Conservation (phyloP, 2,888 invertebrate genomes). For the Anagyrus pseudococci region DNA sequence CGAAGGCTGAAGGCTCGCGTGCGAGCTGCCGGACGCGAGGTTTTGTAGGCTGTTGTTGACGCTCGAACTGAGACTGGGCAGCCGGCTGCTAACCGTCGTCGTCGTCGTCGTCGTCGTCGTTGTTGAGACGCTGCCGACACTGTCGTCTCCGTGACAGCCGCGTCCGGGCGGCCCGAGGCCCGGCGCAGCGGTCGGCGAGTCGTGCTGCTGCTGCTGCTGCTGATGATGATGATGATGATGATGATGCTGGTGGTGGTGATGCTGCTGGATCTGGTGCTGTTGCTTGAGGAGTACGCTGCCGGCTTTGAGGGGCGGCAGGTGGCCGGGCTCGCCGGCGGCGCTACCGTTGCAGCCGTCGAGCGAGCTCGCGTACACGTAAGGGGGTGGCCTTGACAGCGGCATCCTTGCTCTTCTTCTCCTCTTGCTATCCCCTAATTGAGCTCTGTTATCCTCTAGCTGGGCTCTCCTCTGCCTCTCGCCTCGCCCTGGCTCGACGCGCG, state of each 20-base stretch:
- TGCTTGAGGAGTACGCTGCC: slow-evolving; percentile 56
- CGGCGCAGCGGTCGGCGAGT: neutral
- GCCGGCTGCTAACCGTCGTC: neutral
- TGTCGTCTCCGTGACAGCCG: no score
- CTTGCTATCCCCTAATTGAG: no score
- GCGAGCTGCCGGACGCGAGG: slow-evolving; percentile 48
- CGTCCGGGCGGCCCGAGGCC: no score
- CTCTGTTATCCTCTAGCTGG: no score
- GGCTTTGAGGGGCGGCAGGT: slow-evolving; percentile 57
- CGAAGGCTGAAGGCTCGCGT: slow-evolving; percentile 41
- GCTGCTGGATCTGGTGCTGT: slow-evolving; percentile 55
- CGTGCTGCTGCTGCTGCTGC: slow-evolving; percentile 2
- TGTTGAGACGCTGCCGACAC: no score
- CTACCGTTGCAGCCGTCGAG: slow-evolving; percentile 21
- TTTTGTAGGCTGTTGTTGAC: slow-evolving; percentile 55
- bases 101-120: no score
- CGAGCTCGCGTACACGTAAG: slow-evolving; percentile 25
- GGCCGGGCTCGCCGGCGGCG: slow-evolving; percentile 9
- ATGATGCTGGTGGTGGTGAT: slow-evolving; percentile 51
- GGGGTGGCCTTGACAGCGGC: slow-evolving; percentile 33
- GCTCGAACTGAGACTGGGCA: slow-evolving; percentile 52
- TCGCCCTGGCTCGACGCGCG: neutral
- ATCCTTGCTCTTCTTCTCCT: slow-evolving; percentile 8
- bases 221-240: no score
- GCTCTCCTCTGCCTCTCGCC: no score